These are phyloP conservation scores for Saguinus imperator DNA, from an alignment of 2,113 vertebrate species.

Conservation along the genomic window DNA sequence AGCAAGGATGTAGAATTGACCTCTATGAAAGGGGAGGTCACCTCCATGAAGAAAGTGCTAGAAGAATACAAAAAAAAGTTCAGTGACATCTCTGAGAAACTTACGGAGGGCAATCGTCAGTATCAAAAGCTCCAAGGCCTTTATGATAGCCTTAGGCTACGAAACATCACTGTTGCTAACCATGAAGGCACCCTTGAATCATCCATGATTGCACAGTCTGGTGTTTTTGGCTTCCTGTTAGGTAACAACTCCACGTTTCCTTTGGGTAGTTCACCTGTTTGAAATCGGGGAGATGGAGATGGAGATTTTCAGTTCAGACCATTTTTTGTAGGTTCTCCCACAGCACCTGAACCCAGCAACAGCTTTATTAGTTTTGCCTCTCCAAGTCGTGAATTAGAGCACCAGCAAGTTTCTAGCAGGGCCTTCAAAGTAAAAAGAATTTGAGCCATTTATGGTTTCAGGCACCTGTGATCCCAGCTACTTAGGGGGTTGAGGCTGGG, in stretches of 20 bases:
- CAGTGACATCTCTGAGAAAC: conserved; percentile 91
- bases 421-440: conserved; percentile 81
- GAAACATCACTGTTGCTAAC: conserved; percentile 87
- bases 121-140: conserved; percentile 93
- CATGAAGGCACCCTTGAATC: conserved; percentile 76
- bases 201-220: conserved; percentile 71
- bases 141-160: conserved; percentile 90
- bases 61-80: conserved; percentile 95
- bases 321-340: conserved; percentile 80
- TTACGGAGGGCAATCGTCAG: conserved; percentile 92
- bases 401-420: conserved; percentile 68
- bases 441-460: not conserved
- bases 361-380: conserved; percentile 77
- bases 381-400: conserved; percentile 71
- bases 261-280: conserved; percentile 68
- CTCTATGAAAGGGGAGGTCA: no score
- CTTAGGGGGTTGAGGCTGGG: no score
- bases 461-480: no score
- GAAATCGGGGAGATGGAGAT: conserved; percentile 63
- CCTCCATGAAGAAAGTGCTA: no score
- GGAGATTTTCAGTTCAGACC: conserved; percentile 80
- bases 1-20: no score
- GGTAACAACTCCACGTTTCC: conserved; percentile 74
- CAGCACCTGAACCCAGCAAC: conserved; percentile 71
- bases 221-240: conserved; percentile 78